Conservation (phyloP, 1,140 invertebrate genomes). For the Drosophila erecta region DNA sequence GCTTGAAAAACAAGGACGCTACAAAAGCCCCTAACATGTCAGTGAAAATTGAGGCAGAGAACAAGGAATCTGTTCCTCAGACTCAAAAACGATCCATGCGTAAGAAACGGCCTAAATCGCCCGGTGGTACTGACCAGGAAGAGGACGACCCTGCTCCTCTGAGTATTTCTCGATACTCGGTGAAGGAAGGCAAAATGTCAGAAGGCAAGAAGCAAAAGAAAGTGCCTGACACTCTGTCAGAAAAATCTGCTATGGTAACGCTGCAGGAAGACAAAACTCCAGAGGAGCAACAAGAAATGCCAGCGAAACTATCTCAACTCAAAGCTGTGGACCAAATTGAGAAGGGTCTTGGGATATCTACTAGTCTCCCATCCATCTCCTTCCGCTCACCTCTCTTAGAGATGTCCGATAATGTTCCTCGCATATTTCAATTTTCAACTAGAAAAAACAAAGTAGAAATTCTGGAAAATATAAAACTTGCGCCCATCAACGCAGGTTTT, state of each 20-base stretch:
- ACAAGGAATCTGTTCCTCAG: not conserved
- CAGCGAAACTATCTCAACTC: too few species aligned
- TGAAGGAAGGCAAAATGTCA: not conserved
- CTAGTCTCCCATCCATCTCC: not conserved
- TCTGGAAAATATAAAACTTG: slow-evolving; percentile 49
- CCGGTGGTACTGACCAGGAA: not conserved
- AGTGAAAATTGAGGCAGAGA: not conserved
- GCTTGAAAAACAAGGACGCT: not conserved
- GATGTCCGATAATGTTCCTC: slow-evolving; percentile 13
- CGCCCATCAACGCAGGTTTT: not conserved
- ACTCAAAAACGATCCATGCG: not conserved
- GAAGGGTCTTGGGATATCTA: not conserved
- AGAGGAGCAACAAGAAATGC: not conserved
- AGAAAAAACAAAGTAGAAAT: slow-evolving; percentile 26
- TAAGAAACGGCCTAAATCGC: not conserved
- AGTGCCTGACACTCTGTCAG: not conserved
- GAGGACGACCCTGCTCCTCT: not conserved
- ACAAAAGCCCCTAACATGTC: not conserved
- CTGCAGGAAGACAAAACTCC: not conserved
- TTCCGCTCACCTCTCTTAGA: slow-evolving; percentile 46
- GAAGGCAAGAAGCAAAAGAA: not conserved
- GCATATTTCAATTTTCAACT: slow-evolving; percentile 33
- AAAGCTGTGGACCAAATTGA: not conserved
- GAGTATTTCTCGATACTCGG: not conserved
- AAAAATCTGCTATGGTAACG: not conserved